phyloP scores from a whole-genome alignment of 2,888 invertebrate species.

The Neria commutata region DNA sequence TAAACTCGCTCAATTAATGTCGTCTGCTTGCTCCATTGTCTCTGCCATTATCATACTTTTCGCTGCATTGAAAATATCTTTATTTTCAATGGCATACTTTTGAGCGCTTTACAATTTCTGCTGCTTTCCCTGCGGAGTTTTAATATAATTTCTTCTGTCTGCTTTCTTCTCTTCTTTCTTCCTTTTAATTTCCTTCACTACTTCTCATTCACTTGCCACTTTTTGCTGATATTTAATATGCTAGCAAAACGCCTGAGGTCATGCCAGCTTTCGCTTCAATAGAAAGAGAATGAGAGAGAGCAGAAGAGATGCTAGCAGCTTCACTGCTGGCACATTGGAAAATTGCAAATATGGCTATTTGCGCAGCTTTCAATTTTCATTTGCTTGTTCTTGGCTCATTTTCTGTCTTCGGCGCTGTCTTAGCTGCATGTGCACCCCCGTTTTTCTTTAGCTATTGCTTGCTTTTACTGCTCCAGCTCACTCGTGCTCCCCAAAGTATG shows the following conservation, averaged over 20 bases:
- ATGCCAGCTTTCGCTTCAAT: conserved; percentile 6
- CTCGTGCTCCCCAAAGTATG: conserved; percentile 31
- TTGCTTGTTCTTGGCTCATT: conserved; percentile 7
- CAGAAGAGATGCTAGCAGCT: neutral
- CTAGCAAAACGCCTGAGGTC: conserved; percentile 18
- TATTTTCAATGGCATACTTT: no score
- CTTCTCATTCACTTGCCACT: conserved; percentile 9
- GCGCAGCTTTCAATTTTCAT: conserved; percentile 14
- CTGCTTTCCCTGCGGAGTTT: no score
- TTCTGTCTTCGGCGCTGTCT: neutral
- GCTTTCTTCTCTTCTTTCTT: neutral
- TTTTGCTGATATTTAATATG: no score
- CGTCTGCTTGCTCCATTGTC: no score
- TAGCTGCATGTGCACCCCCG: neutral
- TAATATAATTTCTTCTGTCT: no score
- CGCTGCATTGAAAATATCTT: neutral
- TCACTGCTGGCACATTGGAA: neutral
- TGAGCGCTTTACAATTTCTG: no score
- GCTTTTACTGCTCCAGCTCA: no score
- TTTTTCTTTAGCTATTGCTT: no score
- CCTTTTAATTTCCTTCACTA: conserved; percentile 26
- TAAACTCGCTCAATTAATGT: no score
- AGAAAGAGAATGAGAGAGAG: neutral
- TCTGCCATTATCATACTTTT: no score
- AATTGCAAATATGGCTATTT: conserved; percentile 22